Evolutionary conservation across 2,797 vertebrate genomes (phyloP).

Genomic region (Ara ararauna): DNA sequence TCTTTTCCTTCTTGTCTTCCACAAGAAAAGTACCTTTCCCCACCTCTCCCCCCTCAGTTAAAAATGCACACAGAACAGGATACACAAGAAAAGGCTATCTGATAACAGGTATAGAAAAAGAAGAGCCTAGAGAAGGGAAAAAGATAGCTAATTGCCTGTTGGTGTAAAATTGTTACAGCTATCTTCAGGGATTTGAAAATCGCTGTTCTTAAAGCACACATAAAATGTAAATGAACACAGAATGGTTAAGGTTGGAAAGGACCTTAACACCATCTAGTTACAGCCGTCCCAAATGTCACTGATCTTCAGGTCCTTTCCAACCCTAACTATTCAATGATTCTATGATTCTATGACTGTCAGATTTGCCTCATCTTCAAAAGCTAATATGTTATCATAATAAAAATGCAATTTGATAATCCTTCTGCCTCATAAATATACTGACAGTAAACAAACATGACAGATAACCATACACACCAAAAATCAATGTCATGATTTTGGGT

Average conservation of each 20-base stretch:
- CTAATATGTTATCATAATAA: background rate
- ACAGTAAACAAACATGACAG: background rate
- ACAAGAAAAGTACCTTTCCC: background rate
- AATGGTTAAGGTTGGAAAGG: background rate
- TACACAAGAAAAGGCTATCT: background rate
- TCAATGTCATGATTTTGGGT: background rate
- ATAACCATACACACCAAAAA: background rate
- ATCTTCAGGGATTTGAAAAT: background rate
- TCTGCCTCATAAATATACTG: background rate
- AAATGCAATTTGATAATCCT: background rate
- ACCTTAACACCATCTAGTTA: background rate
- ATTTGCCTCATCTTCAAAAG: background rate
- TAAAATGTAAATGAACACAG: background rate
- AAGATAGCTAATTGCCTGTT: background rate
- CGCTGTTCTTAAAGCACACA: background rate
- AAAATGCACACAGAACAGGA: background rate
- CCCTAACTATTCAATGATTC: too few species aligned
- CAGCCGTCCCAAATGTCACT: background rate
- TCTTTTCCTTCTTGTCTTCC: background rate
- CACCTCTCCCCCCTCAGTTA: background rate
- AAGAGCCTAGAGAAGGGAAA: background rate
- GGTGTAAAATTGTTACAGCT: background rate
- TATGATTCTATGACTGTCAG: background rate
- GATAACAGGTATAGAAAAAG: background rate
- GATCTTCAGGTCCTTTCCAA: background rate